These are phyloP conservation scores for Budorcas taxicolor DNA, from an alignment of 2,113 vertebrate genomes.

Conservation along the genomic window DNA sequence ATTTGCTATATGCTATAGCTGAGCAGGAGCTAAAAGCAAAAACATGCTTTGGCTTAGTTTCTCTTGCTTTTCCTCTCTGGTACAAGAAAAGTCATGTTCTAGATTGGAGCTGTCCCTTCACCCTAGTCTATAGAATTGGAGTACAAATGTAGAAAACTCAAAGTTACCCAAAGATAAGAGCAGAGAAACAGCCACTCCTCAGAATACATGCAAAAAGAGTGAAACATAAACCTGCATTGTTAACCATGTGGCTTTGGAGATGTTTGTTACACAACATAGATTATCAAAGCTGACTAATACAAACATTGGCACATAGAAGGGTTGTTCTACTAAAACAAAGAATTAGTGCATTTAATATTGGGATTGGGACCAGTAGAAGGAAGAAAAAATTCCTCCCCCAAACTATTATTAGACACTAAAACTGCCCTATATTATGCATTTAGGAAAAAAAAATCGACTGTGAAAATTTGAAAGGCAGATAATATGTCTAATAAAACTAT, in stretches of 20 bases:
- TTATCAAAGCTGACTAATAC: not conserved
- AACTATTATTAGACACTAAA: not conserved
- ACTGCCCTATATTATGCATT: not conserved
- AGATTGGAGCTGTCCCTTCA: not conserved
- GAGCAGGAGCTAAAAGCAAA: not conserved
- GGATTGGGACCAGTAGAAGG: not conserved
- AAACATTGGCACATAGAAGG: not conserved
- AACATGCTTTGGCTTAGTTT: not conserved
- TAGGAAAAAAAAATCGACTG: not conserved
- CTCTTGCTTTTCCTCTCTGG: not conserved
- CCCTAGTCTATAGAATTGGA: not conserved
- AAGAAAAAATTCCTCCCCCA: not conserved
- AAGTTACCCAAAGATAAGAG: not conserved
- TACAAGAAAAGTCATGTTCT: not conserved
- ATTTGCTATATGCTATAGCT: not conserved
- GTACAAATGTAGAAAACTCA: not conserved
- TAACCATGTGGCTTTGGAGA: not conserved
- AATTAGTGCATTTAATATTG: not conserved
- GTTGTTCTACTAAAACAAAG: not conserved
- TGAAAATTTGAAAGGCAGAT: not conserved
- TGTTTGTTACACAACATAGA: not conserved
- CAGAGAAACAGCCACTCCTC: not conserved
- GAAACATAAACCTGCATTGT: not conserved
- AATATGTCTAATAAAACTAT: not conserved
- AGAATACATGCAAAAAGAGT: not conserved